These are phyloP conservation scores for Antheraea assamensis DNA, from an alignment of 2,888 invertebrate genomes.

Conservation along the genomic window DNA sequence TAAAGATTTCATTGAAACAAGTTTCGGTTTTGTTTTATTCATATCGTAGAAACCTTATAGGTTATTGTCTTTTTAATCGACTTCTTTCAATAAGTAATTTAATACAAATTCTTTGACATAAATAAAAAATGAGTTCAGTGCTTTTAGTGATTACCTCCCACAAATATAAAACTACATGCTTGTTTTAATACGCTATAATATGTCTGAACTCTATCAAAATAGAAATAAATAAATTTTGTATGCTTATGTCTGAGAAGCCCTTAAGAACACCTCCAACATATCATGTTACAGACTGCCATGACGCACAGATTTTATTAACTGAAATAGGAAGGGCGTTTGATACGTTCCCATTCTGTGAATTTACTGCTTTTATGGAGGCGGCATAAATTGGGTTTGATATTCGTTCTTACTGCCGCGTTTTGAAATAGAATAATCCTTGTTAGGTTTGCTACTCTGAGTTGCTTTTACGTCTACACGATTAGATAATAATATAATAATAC, in stretches of 20 bases:
- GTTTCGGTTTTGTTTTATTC: background rate
- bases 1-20: background rate
- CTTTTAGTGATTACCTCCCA: background rate
- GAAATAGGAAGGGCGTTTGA: constrained; percentile 22
- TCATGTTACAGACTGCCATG: constrained; percentile 18
- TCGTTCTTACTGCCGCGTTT: constrained; percentile 27
- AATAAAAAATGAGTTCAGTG: background rate
- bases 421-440: constrained; percentile 17
- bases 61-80: background rate
- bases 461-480: background rate
- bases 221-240: background rate
- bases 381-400: constrained; percentile 33
- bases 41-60: background rate
- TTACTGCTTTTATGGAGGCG: constrained; percentile 28
- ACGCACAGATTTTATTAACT: constrained; percentile 22
- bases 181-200: no score
- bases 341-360: constrained; percentile 32
- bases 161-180: no score
- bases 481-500: background rate
- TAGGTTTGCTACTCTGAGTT: background rate
- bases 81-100: background rate
- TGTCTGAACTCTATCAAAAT: background rate
- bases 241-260: background rate
- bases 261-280: constrained; percentile 12
- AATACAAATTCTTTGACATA: background rate